Conservation (phyloP, 2,888 invertebrate genomes). For the Lochmaea crataegi region DNA sequence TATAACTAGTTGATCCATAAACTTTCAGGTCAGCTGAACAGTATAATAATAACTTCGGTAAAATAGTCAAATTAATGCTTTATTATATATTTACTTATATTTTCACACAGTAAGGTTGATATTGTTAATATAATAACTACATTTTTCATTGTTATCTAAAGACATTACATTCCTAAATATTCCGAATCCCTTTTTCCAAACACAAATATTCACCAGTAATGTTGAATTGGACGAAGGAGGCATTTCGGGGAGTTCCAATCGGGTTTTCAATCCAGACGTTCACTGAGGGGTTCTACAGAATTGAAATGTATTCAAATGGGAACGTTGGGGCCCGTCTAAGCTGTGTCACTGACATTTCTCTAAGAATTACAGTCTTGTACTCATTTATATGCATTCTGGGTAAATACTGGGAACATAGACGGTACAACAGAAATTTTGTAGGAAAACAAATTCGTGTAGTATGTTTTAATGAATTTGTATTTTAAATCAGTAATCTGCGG, state of each 20-base stretch:
- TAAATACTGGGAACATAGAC: slow-evolving; percentile 9
- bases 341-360: slow-evolving; percentile 49
- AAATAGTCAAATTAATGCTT: no score
- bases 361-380: slow-evolving; percentile 34
- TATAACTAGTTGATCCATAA: no score
- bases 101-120: no score
- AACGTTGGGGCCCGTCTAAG: slow-evolving; percentile 37
- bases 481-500: no score
- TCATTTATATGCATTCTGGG: slow-evolving; percentile 18
- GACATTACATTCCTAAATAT: neutral
- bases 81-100: no score
- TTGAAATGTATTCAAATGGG: slow-evolving; percentile 50
- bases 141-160: no score
- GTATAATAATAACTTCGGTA: no score
- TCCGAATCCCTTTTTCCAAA: neutral
- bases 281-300: slow-evolving; percentile 35
- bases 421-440: neutral
- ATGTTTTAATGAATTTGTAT: no score
- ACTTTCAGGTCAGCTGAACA: no score
- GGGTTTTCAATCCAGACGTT: slow-evolving; percentile 51
- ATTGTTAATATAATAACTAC: no score
- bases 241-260: slow-evolving; percentile 26
- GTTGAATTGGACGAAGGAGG: neutral
- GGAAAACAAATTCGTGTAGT: no score
- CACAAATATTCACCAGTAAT: neutral